Conservation (phyloP, 2,888 invertebrate genomes). For the Schizotus pectinicornis region DNA sequence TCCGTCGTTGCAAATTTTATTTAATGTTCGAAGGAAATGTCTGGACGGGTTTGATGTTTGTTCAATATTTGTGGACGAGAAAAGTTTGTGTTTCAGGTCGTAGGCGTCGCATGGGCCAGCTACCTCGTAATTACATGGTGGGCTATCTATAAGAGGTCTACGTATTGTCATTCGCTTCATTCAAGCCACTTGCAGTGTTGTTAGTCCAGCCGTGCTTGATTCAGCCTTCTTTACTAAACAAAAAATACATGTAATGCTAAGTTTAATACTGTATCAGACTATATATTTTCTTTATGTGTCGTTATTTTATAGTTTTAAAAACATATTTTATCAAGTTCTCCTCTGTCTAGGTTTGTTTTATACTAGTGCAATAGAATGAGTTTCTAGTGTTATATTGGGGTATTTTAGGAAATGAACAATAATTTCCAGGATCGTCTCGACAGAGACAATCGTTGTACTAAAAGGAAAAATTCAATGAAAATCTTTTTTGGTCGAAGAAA, state of each 20-base stretch:
- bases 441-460: background rate
- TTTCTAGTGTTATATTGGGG: background rate
- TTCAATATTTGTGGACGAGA: background rate
- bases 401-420: background rate
- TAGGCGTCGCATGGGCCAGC: conserved; percentile 78
- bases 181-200: conserved; percentile 38
- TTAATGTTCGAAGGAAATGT: background rate
- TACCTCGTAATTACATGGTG: conserved; percentile 82
- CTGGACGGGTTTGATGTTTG: too few species aligned
- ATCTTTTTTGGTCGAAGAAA: too few species aligned
- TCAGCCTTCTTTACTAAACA: conserved; percentile 41
- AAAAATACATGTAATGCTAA: conserved; percentile 35
- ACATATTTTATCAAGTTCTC: conserved; percentile 37
- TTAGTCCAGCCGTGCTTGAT: conserved; percentile 40
- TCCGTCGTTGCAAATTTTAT: too few species aligned
- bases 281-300: conserved; percentile 42
- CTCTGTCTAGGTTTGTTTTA: conserved; percentile 34
- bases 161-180: conserved; percentile 25
- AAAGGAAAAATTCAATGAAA: background rate
- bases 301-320: conserved; percentile 41
- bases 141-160: conserved; percentile 60
- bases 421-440: too few species aligned
- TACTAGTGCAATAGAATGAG: conserved; percentile 25
- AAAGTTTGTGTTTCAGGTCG: conserved; percentile 67
- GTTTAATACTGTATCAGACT: conserved; percentile 40